A percentile compares a stretch with the other conserved stretches of the same genome.
Evolutionary conservation across 2,888 invertebrate genomes (phyloP).

Genomic region (Mesorhabditis belari): DNA sequence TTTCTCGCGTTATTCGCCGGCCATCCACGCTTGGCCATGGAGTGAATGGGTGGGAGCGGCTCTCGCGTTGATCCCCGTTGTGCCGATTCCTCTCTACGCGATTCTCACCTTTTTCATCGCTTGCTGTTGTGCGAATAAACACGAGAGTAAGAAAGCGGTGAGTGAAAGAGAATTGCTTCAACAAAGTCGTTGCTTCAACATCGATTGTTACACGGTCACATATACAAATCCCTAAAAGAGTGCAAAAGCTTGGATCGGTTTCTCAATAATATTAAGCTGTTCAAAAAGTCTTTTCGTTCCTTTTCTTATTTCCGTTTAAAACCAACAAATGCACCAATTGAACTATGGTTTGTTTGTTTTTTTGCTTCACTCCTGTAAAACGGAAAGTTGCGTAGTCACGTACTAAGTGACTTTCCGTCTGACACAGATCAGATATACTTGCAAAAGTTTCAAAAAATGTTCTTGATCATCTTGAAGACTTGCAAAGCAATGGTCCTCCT

Average conservation of each 20-base stretch:
- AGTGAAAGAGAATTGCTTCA: background rate
- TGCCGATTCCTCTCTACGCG: conserved; percentile 50
- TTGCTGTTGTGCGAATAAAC: conserved; percentile 27
- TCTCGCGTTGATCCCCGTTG: conserved; percentile 45
- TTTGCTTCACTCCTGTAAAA: no score
- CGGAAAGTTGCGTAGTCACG: no score
- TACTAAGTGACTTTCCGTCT: no score
- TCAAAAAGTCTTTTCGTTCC: no score
- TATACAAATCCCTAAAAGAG: background rate
- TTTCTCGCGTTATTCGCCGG: conserved; percentile 38
- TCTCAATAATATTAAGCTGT: no score
- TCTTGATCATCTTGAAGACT: no score
- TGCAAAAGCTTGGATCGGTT: background rate
- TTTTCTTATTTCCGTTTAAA: no score
- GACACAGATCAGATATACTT: no score
- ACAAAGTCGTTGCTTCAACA: background rate
- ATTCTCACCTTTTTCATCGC: conserved; percentile 36
- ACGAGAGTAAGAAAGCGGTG: conserved; percentile 3
- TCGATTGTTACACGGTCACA: background rate
- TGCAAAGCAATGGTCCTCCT: no score
- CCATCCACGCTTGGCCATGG: conserved; percentile 41
- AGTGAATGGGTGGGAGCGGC: conserved; percentile 44
- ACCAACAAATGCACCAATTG: no score
- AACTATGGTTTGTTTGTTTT: background rate
- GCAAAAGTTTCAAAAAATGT: no score